These are phyloP conservation scores for Peromyscus attwateri DNA, from an alignment of 2,797 vertebrate species.

Conservation along the genomic window DNA sequence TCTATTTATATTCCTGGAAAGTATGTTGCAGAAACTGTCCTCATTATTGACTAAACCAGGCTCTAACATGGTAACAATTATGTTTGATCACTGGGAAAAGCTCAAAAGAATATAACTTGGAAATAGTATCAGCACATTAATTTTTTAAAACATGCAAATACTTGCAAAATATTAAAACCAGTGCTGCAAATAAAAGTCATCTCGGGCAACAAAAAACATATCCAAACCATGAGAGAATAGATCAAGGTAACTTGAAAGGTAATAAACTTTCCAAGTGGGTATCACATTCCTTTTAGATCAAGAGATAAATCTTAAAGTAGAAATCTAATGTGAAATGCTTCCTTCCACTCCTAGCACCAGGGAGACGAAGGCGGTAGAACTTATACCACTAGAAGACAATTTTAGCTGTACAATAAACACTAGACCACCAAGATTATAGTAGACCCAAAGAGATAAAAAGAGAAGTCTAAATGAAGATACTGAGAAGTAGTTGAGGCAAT, in stretches of 20 bases:
- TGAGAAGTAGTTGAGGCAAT: not conserved
- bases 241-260: not conserved
- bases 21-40: not conserved
- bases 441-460: not conserved
- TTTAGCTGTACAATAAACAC: not conserved
- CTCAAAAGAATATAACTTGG: not conserved
- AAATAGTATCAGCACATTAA: conserved; percentile 5
- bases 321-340: no score
- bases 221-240: not conserved
- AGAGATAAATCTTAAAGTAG: not conserved
- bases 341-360: accelerated
- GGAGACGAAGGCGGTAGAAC: not conserved
- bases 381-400: no score
- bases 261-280: not conserved
- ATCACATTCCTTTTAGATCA: not conserved
- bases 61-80: not conserved
- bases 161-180: not conserved
- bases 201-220: not conserved
- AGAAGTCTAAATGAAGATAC: not conserved
- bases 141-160: conserved; percentile 19
- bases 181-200: not conserved
- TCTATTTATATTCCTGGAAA: not conserved
- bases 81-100: not conserved
- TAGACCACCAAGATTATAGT: not conserved
- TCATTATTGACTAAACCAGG: not conserved